Percentiles rank a stretch among this genome's conserved stretches.
Conservation (phyloP, 1,140 invertebrate genomes). For the Samia ricini region DNA sequence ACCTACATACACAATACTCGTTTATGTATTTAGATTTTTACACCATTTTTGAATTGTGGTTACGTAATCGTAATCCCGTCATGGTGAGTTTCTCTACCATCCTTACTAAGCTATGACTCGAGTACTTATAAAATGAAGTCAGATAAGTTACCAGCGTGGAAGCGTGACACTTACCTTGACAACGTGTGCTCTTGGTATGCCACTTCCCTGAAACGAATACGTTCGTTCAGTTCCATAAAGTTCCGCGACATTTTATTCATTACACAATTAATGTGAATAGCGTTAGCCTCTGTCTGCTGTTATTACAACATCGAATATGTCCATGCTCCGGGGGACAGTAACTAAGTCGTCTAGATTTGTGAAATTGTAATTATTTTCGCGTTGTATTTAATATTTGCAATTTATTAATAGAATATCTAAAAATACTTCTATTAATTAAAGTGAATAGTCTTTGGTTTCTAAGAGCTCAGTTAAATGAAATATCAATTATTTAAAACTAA, state of each 20-base stretch:
- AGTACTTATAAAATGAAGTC: neutral
- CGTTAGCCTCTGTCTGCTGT: constrained; percentile 48
- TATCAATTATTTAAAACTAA: too few species aligned
- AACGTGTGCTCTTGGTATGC: constrained; percentile 58
- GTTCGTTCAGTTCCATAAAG: constrained; percentile 36
- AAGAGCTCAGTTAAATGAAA: too few species aligned
- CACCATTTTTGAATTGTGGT: too few species aligned
- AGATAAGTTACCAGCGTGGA: constrained; percentile 18
- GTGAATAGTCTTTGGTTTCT: too few species aligned
- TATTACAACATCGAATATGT: constrained; percentile 62
- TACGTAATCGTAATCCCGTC: too few species aligned
- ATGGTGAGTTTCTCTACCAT: too few species aligned
- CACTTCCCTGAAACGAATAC: constrained; percentile 71
- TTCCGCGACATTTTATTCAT: constrained; percentile 23
- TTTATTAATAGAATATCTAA: too few species aligned
- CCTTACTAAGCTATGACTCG: too few species aligned
- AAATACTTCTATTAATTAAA: too few species aligned
- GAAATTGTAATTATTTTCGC: neutral
- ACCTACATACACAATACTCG: too few species aligned
- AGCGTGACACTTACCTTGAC: constrained; percentile 64
- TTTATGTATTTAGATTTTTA: too few species aligned
- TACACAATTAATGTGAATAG: constrained; percentile 30
- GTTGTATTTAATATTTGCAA: neutral
- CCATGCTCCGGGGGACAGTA: constrained; percentile 67
- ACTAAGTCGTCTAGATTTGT: constrained; percentile 29